Conservation (phyloP, 1,140 invertebrate species). For the Drosophila bocqueti region DNA sequence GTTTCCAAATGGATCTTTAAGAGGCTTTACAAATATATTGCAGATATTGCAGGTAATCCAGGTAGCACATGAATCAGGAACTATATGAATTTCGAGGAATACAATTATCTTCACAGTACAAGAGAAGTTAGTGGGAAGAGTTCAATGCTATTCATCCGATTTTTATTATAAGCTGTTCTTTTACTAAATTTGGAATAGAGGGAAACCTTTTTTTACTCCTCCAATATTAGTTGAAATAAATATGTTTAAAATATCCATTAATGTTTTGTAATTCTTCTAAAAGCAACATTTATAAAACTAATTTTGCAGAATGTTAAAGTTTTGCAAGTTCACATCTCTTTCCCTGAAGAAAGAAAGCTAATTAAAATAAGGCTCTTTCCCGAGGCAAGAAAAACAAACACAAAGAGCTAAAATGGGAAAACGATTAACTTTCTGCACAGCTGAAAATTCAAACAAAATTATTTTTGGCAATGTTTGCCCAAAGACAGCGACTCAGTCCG, state of each 20-base stretch:
- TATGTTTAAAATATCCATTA: no score
- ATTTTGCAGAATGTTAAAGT: no score
- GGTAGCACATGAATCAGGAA: neutral
- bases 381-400: slow-evolving; percentile 13
- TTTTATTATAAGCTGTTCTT: no score
- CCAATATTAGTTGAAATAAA: no score
- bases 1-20: slow-evolving; percentile 9
- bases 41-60: neutral
- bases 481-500: neutral
- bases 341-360: neutral
- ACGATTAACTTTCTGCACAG: slow-evolving; percentile 9
- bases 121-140: neutral
- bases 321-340: neutral
- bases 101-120: no score
- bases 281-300: no score
- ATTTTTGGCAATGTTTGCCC: slow-evolving; percentile 29
- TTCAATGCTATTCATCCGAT: no score
- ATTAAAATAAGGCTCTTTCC: slow-evolving; percentile 11
- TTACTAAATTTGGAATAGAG: no score
- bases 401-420: neutral
- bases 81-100: neutral
- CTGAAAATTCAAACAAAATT: slow-evolving; percentile 30
- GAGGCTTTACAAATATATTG: slow-evolving; percentile 4
- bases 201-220: no score
- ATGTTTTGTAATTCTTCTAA: no score